Percentiles rank a stretch among this genome's conserved stretches.
Conservation (phyloP, 2,888 invertebrate species). For the Hydraecia micacea region DNA sequence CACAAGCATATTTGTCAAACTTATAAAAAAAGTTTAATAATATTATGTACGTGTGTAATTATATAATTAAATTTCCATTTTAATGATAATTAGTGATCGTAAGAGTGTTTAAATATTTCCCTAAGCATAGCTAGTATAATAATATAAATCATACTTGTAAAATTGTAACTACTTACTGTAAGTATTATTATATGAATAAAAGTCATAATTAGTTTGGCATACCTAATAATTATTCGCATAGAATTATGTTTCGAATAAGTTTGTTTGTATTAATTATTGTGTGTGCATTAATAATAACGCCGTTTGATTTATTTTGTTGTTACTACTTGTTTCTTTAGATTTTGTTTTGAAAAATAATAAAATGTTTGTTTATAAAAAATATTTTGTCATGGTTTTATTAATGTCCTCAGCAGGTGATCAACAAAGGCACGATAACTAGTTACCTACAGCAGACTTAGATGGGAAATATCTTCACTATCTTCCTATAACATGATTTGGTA, state of each 20-base stretch:
- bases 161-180: slow-evolving; percentile 58
- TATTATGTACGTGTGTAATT: slow-evolving; percentile 1
- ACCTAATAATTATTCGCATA: slow-evolving; percentile 63
- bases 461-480: neutral
- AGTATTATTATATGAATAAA: slow-evolving; percentile 61
- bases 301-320: slow-evolving; percentile 68
- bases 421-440: neutral
- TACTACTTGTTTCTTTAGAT: slow-evolving; percentile 65
- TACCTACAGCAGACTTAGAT: neutral
- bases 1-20: slow-evolving; percentile 26
- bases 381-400: slow-evolving; percentile 3
- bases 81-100: slow-evolving; percentile 3
- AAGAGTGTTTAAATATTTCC: slow-evolving; percentile 28
- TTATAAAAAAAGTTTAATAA: slow-evolving; percentile 18
- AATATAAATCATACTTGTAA: slow-evolving; percentile 47
- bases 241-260: slow-evolving; percentile 47
- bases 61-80: slow-evolving; percentile 12
- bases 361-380: slow-evolving; percentile 64
- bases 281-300: slow-evolving; percentile 62
- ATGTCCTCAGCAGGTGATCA: neutral
- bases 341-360: slow-evolving; percentile 70
- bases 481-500: neutral
- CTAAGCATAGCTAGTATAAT: slow-evolving; percentile 19
- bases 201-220: slow-evolving; percentile 66
- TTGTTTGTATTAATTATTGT: slow-evolving; percentile 54